Conservation (phyloP, 2,797 vertebrate genomes). For the Xiphophorus birchmanni region DNA sequence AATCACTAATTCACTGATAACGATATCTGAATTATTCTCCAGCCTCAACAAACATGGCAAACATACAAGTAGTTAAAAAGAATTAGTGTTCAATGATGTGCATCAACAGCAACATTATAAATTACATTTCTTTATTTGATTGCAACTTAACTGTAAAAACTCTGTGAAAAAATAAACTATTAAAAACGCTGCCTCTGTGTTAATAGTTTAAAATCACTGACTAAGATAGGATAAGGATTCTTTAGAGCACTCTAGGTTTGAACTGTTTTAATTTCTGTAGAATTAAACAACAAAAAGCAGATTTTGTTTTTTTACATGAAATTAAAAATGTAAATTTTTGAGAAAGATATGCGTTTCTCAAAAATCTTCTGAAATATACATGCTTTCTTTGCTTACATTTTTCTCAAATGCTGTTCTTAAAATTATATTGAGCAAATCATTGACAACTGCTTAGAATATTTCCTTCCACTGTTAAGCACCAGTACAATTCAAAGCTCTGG, state of each 20-base stretch:
- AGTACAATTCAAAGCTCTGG: slow-evolving; percentile 9
- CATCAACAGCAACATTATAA: neutral
- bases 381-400: too few relatives aligned
- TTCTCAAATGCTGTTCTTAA: neutral
- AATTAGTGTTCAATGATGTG: neutral
- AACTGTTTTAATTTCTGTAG: neutral
- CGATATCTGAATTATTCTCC: slow-evolving; percentile 12
- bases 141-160: neutral
- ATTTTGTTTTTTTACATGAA: neutral
- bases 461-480: slow-evolving; percentile 5
- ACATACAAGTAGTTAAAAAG: neutral
- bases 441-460: neutral
- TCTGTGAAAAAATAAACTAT: neutral
- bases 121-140: neutral
- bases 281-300: neutral
- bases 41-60: slow-evolving; percentile 17
- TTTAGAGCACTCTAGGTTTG: too few relatives aligned
- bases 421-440: neutral
- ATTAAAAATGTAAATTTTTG: too few relatives aligned
- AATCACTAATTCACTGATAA: slow-evolving; percentile 36
- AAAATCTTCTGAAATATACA: neutral
- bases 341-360: neutral
- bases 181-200: neutral
- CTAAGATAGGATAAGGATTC: too few relatives aligned
- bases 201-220: neutral